Base-by-base conservation (phyloP, 1,140 invertebrate species). In the Manduca sexta region DNA sequence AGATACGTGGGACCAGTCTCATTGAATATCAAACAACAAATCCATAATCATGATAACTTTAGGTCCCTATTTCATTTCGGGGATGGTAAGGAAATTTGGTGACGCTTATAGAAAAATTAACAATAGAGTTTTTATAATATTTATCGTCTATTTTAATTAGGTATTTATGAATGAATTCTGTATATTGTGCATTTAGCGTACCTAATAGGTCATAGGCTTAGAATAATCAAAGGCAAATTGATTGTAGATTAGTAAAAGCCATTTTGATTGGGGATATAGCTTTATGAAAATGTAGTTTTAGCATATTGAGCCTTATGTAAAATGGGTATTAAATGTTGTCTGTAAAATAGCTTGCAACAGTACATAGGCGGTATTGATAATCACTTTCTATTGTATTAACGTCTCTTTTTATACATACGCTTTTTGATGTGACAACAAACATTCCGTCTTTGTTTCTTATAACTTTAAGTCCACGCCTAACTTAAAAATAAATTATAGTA, bases 251-350 rank as follows among this genome's bases (percentile, higher is more conserved):
- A 64, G 69, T 57, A 54, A 77, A n/a, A 58, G 66, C 77, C 70
- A 78, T 82, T 73, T 67, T 77, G 62, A 84, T 82, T 74, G 84
- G 83, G 78, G 68, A 81, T 76, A 86, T 81, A 87, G 84, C 84
- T 87, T 87, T 87, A 87, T 87, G 60, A 82, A n/a, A 79, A 67
- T 57, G 77, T 86, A 86, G 83, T 50, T 52, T 62, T 75, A 78
- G 65, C 38, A 56, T 69, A 66, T 33, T 57, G 63, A 66, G 64
- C 57, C 63, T 70, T 67, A 67, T 54, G 58, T 49, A 67, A 41
- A 58, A 58, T 42, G 47, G 21, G 30, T 52, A 46, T 45, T 50
- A 39, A 53, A 45, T 62, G 50, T 69, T 64, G 48, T 56, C 55
- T 50, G 40, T 61, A 43, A 57, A 39, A 59, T 53, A 56, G 65